Evolutionary conservation across 2,888 invertebrate genomes (phyloP).

Genomic region (Lacanobia oleracea): DNA sequence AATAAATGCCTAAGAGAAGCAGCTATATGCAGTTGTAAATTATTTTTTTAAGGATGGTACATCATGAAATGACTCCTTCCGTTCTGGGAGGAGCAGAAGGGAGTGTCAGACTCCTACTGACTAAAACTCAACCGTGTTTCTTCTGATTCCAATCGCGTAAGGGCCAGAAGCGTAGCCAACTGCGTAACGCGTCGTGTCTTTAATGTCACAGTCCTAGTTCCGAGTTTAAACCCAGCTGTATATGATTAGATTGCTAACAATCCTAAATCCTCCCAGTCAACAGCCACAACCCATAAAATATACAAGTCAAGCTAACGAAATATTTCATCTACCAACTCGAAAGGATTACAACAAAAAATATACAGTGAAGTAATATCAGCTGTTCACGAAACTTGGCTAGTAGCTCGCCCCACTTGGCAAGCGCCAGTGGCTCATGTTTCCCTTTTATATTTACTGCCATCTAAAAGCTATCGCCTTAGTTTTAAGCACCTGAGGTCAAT

Average conservation of each 20-base stretch:
- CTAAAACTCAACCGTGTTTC: too few species aligned
- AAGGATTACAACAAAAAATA: slow-evolving; percentile 55
- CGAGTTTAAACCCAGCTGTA: neutral
- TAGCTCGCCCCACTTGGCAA: slow-evolving; percentile 65
- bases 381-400: slow-evolving; percentile 76
- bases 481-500: slow-evolving; percentile 48
- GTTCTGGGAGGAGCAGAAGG: too few species aligned
- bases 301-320: slow-evolving; percentile 8
- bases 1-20: too few species aligned
- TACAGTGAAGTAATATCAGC: slow-evolving; percentile 71
- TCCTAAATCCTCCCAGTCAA: neutral
- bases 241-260: neutral
- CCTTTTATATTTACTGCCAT: slow-evolving; percentile 68
- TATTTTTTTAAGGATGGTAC: too few species aligned
- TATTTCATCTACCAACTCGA: slow-evolving; percentile 8
- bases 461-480: slow-evolving; percentile 68
- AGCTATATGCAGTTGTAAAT: too few species aligned
- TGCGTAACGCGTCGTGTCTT: too few species aligned
- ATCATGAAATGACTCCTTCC: too few species aligned
- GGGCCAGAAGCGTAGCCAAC: too few species aligned
- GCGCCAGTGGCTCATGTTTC: slow-evolving; percentile 60
- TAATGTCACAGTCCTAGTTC: too few species aligned
- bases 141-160: too few species aligned
- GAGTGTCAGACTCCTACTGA: too few species aligned
- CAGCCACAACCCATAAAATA: neutral